Conservation (phyloP, 1,140 invertebrate species). For the Pinna nobilis region DNA sequence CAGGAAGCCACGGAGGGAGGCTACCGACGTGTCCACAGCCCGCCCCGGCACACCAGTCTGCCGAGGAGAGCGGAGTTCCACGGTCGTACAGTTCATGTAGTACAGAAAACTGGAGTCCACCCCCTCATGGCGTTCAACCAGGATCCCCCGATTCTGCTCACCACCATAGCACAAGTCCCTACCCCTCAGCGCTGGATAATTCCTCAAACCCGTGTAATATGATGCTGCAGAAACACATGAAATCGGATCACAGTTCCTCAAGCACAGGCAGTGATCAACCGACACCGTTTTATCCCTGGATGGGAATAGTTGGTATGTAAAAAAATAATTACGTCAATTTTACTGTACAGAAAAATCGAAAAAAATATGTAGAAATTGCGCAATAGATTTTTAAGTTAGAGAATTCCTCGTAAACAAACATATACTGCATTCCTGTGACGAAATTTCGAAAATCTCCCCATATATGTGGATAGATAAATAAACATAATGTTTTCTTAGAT, state of each 20-base stretch:
- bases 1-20: constrained; percentile 31
- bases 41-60: constrained; percentile 34
- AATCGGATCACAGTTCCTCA: constrained; percentile 45
- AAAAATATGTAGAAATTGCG: background rate
- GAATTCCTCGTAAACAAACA: background rate
- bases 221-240: constrained; percentile 59
- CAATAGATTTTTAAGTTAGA: background rate
- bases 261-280: constrained; percentile 43
- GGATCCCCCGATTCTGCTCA: constrained; percentile 54
- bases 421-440: background rate
- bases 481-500: no score
- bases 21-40: constrained; percentile 33
- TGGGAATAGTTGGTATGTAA: constrained; percentile 69
- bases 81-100: constrained; percentile 43
- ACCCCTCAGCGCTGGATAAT: constrained; percentile 41
- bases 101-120: constrained; percentile 49
- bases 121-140: constrained; percentile 47
- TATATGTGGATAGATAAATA: no score
- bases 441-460: background rate
- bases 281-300: constrained; percentile 67
- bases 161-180: constrained; percentile 50
- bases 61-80: constrained; percentile 27
- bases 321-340: background rate
- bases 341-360: background rate
- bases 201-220: constrained; percentile 40